A percentile compares a stretch with the other conserved stretches of the same genome.
Conservation (phyloP, 2,888 invertebrate species). For the Choristoneura rosaceana region DNA sequence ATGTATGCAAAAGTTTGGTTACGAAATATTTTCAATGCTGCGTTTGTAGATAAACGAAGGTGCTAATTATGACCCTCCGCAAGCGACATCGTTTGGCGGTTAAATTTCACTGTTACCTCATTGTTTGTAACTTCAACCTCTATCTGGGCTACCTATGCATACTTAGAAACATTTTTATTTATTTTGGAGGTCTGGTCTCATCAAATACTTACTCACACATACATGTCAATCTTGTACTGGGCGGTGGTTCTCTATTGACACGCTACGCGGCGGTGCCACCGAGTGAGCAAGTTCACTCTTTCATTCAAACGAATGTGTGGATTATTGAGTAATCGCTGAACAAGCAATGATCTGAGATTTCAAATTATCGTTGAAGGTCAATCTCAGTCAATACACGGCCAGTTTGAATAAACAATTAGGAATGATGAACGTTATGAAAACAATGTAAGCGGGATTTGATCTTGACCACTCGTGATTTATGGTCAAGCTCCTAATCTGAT, state of each 20-base stretch:
- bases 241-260: conserved; percentile 25
- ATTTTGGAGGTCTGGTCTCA: conserved; percentile 11
- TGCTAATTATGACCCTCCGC: conserved; percentile 57
- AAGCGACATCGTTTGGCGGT: conserved; percentile 44
- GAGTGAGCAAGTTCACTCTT: conserved; percentile 17
- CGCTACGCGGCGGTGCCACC: conserved; percentile 13
- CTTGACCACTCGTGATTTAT: background rate
- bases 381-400: conserved; percentile 33
- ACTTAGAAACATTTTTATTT: conserved; percentile 24
- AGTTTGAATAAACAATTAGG: conserved; percentile 25
- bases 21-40: conserved; percentile 37
- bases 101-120: conserved; percentile 58
- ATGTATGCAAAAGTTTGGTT: conserved; percentile 28
- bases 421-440: conserved; percentile 1
- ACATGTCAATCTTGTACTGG: background rate
- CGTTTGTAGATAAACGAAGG: conserved; percentile 49
- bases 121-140: conserved; percentile 52
- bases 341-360: conserved; percentile 32
- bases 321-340: conserved; percentile 32
- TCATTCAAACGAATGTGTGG: conserved; percentile 29
- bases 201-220: conserved; percentile 6
- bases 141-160: conserved; percentile 43
- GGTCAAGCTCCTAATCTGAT: background rate
- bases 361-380: conserved; percentile 26
- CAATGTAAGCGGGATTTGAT: conserved; percentile 1